A percentile compares a stretch with the other conserved stretches of the same genome.
Evolutionary conservation across 2,888 invertebrate species (phyloP).

Genomic region (Acleris laterana): DNA sequence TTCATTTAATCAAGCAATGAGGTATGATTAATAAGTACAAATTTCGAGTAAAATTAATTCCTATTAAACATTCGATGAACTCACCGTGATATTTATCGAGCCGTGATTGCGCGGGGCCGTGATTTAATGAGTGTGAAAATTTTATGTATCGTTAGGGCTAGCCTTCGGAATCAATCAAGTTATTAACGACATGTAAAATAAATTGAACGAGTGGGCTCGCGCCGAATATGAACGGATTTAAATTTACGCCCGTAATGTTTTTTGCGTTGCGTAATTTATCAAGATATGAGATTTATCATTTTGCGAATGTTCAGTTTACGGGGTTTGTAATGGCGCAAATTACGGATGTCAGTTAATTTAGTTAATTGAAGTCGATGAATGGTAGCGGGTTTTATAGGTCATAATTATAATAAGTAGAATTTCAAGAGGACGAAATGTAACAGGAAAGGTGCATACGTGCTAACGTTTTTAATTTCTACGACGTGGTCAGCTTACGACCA

Average conservation of each 20-base stretch:
- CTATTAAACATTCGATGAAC: slow-evolving; percentile 51
- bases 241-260: slow-evolving; percentile 26
- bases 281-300: slow-evolving; percentile 22
- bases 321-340: slow-evolving; percentile 1
- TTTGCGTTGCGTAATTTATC: slow-evolving; percentile 30
- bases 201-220: slow-evolving; percentile 64
- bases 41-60: slow-evolving; percentile 10
- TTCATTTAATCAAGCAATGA: neutral
- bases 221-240: slow-evolving; percentile 33
- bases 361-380: too few species aligned
- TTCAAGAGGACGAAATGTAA: too few species aligned
- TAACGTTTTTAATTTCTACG: too few species aligned
- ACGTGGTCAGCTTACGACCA: too few species aligned
- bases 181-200: slow-evolving; percentile 79
- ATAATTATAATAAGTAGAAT: too few species aligned
- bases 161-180: slow-evolving; percentile 77
- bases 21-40: neutral
- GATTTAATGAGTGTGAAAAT: slow-evolving; percentile 80
- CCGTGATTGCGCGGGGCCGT: slow-evolving; percentile 67
- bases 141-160: slow-evolving; percentile 79
- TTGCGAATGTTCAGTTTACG: slow-evolving; percentile 2
- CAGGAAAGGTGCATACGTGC: too few species aligned
- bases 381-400: too few species aligned
- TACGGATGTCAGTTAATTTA: neutral
- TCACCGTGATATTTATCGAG: slow-evolving; percentile 62